Evolutionary conservation across 2,888 invertebrate species (phyloP), one percentile per base, ranked within the genome.

Genomic region (Eristalis tenax): DNA sequence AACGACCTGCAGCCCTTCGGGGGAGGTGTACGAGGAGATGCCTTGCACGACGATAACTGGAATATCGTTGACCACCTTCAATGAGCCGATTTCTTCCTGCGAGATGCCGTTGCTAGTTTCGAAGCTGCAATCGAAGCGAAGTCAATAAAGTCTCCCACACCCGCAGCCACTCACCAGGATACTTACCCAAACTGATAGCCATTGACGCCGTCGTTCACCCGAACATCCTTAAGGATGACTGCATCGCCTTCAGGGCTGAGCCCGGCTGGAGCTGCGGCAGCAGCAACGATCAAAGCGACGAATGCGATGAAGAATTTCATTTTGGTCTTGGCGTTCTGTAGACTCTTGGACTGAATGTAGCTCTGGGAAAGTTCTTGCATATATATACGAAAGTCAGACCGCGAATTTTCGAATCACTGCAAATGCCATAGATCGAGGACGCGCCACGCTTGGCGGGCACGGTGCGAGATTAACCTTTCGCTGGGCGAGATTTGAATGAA

Each of bases 31-130:
- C 0, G 94, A 94, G 90, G 94, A 95, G 28, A 94, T 93, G 38
- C 96, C 96, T 23, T 93, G 93, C 0, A 95, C 94, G 23, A 94
- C 92, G 65, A 96, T 94, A 4, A 94, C 94, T 89, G 94, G 94
- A 57, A 89, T 89, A 13, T 91, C 91, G 4, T 93, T 92, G 18
- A 89, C 91, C 43, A 92, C 92, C 79, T 92, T 93, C 61, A 93
- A 87, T 50, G 92, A 91, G 3, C 92, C 94, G 40, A 91, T 90
- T 89, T 94, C 94, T 28, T 90, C 88, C 22, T 93, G 92, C 4
- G 90, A 89, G 38, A 93, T 93, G n/a, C 94, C 94, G 88, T 94
- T 94, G 79, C 93, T 94, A 90, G 93, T 94, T 83, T 94, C 94
- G 81, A 89, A 94, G n/a, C 94, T 94, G 90, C 11, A 77, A 76